Base-by-base conservation (phyloP, 1,140 invertebrate species). In the Drosophila nannoptera region DNA sequence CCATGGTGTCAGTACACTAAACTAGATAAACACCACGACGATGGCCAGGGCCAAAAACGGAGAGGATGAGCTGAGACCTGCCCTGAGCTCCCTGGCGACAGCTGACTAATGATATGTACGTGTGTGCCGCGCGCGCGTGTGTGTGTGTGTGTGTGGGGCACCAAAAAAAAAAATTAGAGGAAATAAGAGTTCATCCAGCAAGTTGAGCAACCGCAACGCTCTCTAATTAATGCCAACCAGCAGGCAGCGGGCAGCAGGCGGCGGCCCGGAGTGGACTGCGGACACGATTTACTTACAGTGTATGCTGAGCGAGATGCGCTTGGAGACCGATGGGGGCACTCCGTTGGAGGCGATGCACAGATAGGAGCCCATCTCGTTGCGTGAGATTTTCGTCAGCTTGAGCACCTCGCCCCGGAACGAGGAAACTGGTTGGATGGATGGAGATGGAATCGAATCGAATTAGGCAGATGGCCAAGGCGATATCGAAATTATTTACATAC, bases 351-450 rank as follows among this genome's bases (percentile, higher is more conserved):
- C 95, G 46, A 96, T 96, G 89, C 95, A 96, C 49, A 96, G 90
- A 90, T 96, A 97, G 58, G 94, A 94, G n/a, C 94, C 95, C 96
- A 97, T 97, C 89, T 97, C 95, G 55, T 94, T 93, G 55, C 96
- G 91, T 61, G 93, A 94, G 76, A 97, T 95, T 90, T 96, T 96
- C 46, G 92, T 92, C 68, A 97, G 90, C 71, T 93, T 93, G 60
- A 97, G 89, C 9, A 94, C 92, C 78, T 96, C 93, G 42, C 95
- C 94, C 70, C 94, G 90, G 67, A 90, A 92, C 7, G 92, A 90
- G 14, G 90, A 88, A 2, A 93, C 93, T 94, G 91, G n/a, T n/a
- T n/a, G n/a, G n/a, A n/a, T n/a, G n/a, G n/a, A n/a, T n/a, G n/a
- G 46, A 38, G 43, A 8, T 7, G 29, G 29, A 29, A 48, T 5